Evolutionary conservation across 2,888 invertebrate genomes (phyloP).

Genomic region (Ormia ochracea): DNA sequence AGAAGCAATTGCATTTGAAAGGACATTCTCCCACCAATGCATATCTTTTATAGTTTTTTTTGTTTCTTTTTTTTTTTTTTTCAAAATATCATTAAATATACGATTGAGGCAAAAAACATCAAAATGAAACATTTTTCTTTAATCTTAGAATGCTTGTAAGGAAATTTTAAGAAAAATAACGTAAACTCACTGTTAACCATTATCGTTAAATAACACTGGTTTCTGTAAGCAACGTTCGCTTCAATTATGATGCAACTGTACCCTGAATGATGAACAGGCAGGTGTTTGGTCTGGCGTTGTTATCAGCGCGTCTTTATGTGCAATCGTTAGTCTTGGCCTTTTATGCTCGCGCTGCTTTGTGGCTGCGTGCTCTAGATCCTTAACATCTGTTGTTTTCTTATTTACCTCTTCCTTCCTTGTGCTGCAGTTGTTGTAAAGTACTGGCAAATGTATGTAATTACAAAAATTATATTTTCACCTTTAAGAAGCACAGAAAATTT

Average conservation of each 20-base stretch:
- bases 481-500: background rate
- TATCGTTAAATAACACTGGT: background rate
- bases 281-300: background rate
- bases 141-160: no score
- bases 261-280: background rate
- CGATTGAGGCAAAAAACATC: no score
- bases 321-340: background rate
- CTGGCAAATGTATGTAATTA: no score
- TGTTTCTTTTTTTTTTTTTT: no score
- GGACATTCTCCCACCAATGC: no score
- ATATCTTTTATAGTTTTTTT: no score
- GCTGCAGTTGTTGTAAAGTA: slow-evolving; percentile 12
- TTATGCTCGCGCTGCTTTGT: background rate
- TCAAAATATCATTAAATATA: no score
- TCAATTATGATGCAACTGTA: slow-evolving; percentile 9
- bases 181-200: background rate
- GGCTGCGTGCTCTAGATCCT: background rate
- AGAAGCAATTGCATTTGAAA: no score
- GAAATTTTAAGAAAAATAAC: no score
- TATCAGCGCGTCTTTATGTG: background rate
- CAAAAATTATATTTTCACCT: background rate
- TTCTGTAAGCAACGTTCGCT: background rate
- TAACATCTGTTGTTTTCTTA: slow-evolving; percentile 28
- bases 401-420: background rate
- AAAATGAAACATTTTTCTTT: no score